These are phyloP conservation scores for Pomacea canaliculata DNA, from an alignment of 2,888 invertebrate genomes.

Conservation along the genomic window DNA sequence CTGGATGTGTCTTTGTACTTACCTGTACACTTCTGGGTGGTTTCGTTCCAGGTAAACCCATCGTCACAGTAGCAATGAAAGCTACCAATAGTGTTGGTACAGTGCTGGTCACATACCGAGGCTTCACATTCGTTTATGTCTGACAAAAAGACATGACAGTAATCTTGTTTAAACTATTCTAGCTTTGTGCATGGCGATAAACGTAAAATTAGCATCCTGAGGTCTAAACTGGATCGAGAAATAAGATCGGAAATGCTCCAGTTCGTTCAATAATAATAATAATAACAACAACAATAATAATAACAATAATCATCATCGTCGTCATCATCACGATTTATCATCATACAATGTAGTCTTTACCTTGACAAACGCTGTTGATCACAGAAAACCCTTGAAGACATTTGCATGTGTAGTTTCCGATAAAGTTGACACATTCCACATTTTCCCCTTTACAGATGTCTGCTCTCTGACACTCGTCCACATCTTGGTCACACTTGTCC, in stretches of 20 bases:
- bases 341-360: neutral
- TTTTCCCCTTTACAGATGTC: neutral
- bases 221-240: too few relatives aligned
- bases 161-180: neutral
- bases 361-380: neutral
- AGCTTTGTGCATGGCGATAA: too few relatives aligned
- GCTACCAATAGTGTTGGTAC: neutral
- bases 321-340: too few relatives aligned
- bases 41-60: neutral
- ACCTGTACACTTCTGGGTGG: neutral
- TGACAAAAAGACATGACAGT: neutral
- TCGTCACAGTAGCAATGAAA: neutral
- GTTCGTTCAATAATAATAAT: too few relatives aligned
- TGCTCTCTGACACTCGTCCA: neutral
- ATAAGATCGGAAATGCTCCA: too few relatives aligned
- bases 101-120: neutral
- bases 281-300: too few relatives aligned
- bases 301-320: neutral
- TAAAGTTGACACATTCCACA: neutral
- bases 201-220: too few relatives aligned
- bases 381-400: neutral
- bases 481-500: slow-evolving; percentile 4
- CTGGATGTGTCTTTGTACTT: neutral
- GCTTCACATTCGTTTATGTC: neutral
- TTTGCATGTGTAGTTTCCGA: neutral